These are phyloP conservation scores for Charanyca ferruginea DNA, from an alignment of 2,888 invertebrate genomes.

Conservation along the genomic window DNA sequence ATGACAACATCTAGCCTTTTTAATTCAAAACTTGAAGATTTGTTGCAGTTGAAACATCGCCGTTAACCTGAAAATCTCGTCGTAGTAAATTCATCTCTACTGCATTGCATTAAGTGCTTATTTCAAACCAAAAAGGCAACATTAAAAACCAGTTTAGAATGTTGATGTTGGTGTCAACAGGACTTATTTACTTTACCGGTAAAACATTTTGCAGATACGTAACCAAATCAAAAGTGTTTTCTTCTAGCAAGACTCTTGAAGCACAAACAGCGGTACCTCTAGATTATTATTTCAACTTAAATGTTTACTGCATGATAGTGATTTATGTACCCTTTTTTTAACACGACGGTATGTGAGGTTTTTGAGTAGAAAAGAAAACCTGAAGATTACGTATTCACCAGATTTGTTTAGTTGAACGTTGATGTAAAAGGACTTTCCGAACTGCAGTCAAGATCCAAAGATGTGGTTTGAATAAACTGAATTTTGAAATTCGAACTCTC, in stretches of 20 bases:
- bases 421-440: constrained; percentile 12
- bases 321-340: constrained; percentile 43
- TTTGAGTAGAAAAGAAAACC: constrained; percentile 35
- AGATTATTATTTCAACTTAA: constrained; percentile 45
- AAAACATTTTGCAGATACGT: constrained; percentile 31
- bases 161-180: no score
- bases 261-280: constrained; percentile 2
- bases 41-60: not conserved
- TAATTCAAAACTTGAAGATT: not conserved
- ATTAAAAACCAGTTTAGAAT: not conserved
- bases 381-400: constrained; percentile 5
- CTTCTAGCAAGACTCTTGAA: constrained; percentile 13
- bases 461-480: constrained; percentile 10
- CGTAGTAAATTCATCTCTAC: not conserved
- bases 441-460: constrained; percentile 12
- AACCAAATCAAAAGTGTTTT: constrained; percentile 46
- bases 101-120: not conserved
- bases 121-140: not conserved
- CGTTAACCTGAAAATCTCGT: not conserved
- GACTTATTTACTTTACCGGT: constrained; percentile 20
- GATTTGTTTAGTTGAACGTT: constrained; percentile 22
- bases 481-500: constrained; percentile 7
- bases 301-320: constrained; percentile 52
- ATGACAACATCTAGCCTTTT: not conserved
- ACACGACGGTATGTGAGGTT: constrained; percentile 29